Base-by-base conservation (phyloP, 2,888 invertebrate genomes). In the Lepidochitona cinerea region DNA sequence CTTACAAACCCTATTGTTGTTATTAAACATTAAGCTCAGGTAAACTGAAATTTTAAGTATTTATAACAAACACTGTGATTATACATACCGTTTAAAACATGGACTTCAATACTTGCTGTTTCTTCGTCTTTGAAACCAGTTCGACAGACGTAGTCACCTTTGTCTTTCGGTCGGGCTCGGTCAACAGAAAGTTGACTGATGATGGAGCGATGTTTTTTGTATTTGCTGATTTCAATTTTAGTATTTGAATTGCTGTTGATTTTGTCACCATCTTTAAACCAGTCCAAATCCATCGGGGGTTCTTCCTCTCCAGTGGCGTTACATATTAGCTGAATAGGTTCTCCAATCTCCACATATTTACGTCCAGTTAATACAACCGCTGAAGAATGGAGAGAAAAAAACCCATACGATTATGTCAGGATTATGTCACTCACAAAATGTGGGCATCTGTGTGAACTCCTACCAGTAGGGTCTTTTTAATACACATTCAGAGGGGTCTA, bases 221-320 rank as follows among this genome's bases (percentile, higher is more conserved):
- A 59, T 37, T 66, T 66, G 23, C 18, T 37, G 29, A 66, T 66
- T 66, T 66, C 66, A 12, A 76, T 65, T 23, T 73, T 68, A 14
- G 67, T 64, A 36, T 36, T 65, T 35, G 66, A 66, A 49, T 82
- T 78, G 6, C 83, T 78, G 9, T 80, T 72, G 33, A 86, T 73
- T 74, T 81, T 82, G 68, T 80, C 71, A 33, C 80, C 80, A 68
- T 82, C 80, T 69, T 83, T 83, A 70, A 85, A 79, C 86, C 86
- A 86, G 71, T 85, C 83, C 64, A 86, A 76, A 68, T 85, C 85
- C 52, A 83, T 77, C 0, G 84, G 84, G 1, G 85, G 82, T 12
- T 80, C 80, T 23, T 81, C 81, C 26, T 79, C 76, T 36, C 83
- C 83, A 0, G 85, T 84, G 6, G 85, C 86, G 71, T 86, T 86